A percentile compares a stretch with the other conserved stretches of the same genome.
Conservation (phyloP, 2,797 vertebrate species). For the Ammospiza maritima region DNA sequence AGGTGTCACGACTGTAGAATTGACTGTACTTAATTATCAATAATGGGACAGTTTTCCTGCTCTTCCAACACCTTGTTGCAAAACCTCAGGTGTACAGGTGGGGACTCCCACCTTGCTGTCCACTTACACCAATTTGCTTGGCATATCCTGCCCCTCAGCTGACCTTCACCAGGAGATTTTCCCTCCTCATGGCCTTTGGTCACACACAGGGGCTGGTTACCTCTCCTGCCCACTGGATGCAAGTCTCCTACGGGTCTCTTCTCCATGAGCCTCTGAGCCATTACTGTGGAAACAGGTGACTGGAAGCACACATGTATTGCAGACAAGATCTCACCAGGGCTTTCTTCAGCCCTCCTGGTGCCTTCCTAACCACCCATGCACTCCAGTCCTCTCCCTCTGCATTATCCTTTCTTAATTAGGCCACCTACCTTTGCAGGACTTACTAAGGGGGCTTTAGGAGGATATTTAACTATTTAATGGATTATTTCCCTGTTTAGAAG, state of each 20-base stretch:
- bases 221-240: background rate
- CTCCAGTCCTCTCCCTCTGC: background rate
- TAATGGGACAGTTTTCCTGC: background rate
- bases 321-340: background rate
- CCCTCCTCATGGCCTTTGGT: background rate
- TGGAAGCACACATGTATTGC: background rate
- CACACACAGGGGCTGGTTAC: background rate
- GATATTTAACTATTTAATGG: background rate
- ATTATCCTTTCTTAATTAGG: background rate
- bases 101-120: background rate
- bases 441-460: background rate
- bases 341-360: background rate
- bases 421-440: background rate
- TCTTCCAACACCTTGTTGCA: background rate
- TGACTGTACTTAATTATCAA: background rate
- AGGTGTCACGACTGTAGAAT: rapidly evolving
- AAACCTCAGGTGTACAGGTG: background rate
- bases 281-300: background rate
- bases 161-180: background rate
- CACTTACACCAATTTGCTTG: rapidly evolving
- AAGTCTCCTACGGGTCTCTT: background rate
- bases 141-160: background rate
- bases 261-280: background rate
- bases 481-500: background rate
- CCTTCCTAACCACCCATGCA: background rate